Evolutionary conservation across 2,888 invertebrate species (phyloP).

Genomic region (Bhutanitis thaidina): DNA sequence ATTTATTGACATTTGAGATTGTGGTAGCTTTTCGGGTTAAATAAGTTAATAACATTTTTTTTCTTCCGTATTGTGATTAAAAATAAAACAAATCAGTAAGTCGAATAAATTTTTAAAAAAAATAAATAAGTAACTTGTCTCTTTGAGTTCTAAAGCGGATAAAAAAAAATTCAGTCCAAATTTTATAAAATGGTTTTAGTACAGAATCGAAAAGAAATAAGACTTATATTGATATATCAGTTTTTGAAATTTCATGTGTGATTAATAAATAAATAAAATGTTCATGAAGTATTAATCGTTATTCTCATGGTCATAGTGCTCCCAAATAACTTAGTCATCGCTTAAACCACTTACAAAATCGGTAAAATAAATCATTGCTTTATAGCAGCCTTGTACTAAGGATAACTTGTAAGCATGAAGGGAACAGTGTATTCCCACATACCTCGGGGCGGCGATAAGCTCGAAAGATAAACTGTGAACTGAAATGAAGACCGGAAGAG

Average conservation of each 20-base stretch:
- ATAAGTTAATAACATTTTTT: too few species aligned
- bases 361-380: constrained; percentile 12
- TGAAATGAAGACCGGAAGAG: constrained; percentile 17
- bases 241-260: too few species aligned
- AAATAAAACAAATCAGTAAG: too few species aligned
- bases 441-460: constrained; percentile 17
- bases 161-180: too few species aligned
- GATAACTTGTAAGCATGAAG: neutral
- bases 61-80: too few species aligned
- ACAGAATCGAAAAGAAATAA: too few species aligned
- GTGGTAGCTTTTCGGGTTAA: neutral
- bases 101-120: too few species aligned
- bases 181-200: too few species aligned
- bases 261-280: too few species aligned
- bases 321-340: neutral
- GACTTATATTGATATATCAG: too few species aligned
- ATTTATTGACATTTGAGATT: neutral
- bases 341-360: neutral
- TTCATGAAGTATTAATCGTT: neutral
- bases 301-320: neutral
- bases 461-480: constrained; percentile 20
- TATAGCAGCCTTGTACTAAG: neutral
- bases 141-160: too few species aligned
- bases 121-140: too few species aligned
- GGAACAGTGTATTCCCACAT: constrained; percentile 12